Base-by-base conservation (phyloP, 2,888 invertebrate genomes). In the Blastobasis lacticolella region DNA sequence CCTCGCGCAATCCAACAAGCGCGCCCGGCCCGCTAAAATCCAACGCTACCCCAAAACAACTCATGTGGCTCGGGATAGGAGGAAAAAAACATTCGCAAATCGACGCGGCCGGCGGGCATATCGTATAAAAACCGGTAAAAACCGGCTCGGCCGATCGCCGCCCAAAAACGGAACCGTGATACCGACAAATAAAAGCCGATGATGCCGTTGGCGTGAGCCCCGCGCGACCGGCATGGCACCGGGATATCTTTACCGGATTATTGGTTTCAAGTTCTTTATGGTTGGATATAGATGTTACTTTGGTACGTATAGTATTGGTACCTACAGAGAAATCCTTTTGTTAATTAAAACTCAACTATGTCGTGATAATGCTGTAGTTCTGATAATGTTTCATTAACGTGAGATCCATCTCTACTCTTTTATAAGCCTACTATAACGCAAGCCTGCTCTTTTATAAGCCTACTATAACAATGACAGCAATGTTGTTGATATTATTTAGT, bases 121-220 rank as follows among this genome's bases (percentile, higher is more conserved):
- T 81, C 80, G 81, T 79, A 82, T 81, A 81, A 23, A 23, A 23
- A 23, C 23, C 23, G 23, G 10, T 42, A 8, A 85, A 88, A 84
- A 81, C 81, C 78, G 72, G 82, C 71, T 80, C 73, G 67, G 67
- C 80, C 83, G 81, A 83, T 85, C 75, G 83, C 69, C 74, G 79
- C 78, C 87, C 85, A 85, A 85, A 85, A 86, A 79, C 85, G 87
- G 82, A 79, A 78, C 85, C 73, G 86, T 83, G 85, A 87, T 87
- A 88, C 88, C 88, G 77, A 88, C 81, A 88, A 88, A 85, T 87
- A 88, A 86, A 87, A 81, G 80, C 71, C 75, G 61, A 73, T 81
- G 64, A 59, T 66, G 44, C 10, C 66, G 66, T 67, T 44, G 45
- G 36, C 37, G 23, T 45, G 45, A 45, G n/a, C 23, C 23, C 23